Evolutionary conservation across 2,797 vertebrate species (phyloP).

Genomic region (Pseudochirops cupreus): DNA sequence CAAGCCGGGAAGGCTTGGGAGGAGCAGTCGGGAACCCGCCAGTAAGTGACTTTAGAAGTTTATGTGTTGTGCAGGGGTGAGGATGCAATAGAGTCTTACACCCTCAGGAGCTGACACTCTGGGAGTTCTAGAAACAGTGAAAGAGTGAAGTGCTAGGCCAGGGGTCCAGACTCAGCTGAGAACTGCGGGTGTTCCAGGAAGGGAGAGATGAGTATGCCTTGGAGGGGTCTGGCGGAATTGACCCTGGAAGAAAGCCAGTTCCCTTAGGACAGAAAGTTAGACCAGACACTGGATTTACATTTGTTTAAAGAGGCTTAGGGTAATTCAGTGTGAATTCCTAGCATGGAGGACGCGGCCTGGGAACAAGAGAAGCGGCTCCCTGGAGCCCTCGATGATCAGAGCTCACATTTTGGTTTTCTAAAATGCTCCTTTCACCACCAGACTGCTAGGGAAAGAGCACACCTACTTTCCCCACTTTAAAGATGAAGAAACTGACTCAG

Average conservation of each 20-base stretch:
- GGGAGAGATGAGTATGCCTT: not conserved
- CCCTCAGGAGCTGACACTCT: not conserved
- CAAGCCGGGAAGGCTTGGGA: not conserved
- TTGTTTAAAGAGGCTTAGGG: not conserved
- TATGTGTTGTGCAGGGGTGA: not conserved
- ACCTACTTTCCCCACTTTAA: not conserved
- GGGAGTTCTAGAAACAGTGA: too few species aligned
- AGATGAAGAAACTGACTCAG: not conserved
- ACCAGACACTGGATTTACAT: not conserved
- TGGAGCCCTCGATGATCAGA: not conserved
- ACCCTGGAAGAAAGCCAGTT: not conserved
- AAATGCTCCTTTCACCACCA: not conserved
- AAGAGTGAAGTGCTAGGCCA: not conserved
- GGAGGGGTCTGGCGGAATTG: not conserved
- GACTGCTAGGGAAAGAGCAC: not conserved
- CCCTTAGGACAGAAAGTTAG: not conserved
- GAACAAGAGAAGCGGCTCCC: not conserved
- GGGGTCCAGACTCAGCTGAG: not conserved
- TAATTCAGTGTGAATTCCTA: not conserved
- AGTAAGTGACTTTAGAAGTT: not conserved
- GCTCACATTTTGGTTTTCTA: too few species aligned
- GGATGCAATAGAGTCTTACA: not conserved
- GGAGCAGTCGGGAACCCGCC: not conserved
- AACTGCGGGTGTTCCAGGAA: not conserved
- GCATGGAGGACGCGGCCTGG: not conserved